Base-by-base conservation (phyloP, 2,888 invertebrate species). In the Crematogaster levior region DNA sequence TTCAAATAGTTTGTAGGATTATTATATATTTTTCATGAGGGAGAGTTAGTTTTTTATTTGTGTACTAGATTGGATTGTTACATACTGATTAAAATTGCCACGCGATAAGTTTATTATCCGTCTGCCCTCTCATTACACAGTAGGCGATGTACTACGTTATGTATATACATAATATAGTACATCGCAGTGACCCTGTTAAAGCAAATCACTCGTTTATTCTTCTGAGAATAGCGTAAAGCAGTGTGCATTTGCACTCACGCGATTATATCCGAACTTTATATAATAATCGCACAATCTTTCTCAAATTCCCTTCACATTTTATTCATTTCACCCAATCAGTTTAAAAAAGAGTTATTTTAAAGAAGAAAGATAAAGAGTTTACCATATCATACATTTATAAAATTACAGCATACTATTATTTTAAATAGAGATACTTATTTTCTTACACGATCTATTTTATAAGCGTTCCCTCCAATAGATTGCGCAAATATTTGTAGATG, bases 51-150 rank as follows among this genome's bases (percentile, higher is more conserved):
- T 34, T 34, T 65, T 65, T 40, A 46, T 66, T 53, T 12, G 37
- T 51, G 66, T 51, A 40, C 48, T 51, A 7, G 12, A 46, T 37
- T 68, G 51, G 68, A 51, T 66, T 51, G 37, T 30, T 46, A 24
- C 34, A 40, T 74, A 34, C 66, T 48, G 37, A 51, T 75, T 51
- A 51, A 27, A 43, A 58, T 58, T 40, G 48, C 37, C 48, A 66
- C 48, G 68, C 51, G 68, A 66, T 61, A 74, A 60, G 43, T 75
- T 65, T 75, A 75, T 75, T 75, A 66, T 66, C 68, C 34, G n/a
- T n/a, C 5, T 46, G 18, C 34, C 63, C 63, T n/a, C 63, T 75
- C 27, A 30, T 46, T 51, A 21, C 21, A 40, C 27, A 27, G 61
- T n/a, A 6, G 9, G 24, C 24, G 43, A 27, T 72, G 27, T 34